Percentiles rank a stretch among this genome's conserved stretches.
Conservation (phyloP, 2,113 vertebrate genomes). For the Spermophilus dauricus region DNA sequence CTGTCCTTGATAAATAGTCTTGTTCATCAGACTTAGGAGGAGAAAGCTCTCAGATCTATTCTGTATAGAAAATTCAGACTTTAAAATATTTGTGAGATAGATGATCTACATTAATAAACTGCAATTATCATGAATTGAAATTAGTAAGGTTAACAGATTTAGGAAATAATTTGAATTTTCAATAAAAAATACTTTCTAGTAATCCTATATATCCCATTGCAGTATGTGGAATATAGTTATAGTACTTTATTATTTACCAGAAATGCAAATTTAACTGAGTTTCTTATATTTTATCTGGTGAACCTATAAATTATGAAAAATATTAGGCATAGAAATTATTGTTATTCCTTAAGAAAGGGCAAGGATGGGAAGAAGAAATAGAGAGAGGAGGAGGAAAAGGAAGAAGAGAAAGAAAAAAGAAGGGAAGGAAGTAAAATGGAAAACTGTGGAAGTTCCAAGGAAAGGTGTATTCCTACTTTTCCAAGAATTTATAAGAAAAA, state of each 20-base stretch:
- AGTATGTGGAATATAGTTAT: not conserved
- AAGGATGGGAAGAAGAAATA: not conserved
- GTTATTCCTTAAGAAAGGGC: not conserved
- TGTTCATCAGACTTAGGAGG: not conserved
- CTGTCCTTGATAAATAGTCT: not conserved
- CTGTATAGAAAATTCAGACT: slow-evolving; percentile 8
- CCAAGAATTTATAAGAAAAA: not conserved
- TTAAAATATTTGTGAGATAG: not conserved
- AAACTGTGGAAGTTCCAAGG: not conserved
- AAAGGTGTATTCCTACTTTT: not conserved
- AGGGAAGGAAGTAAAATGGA: not conserved
- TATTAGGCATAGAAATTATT: not conserved
- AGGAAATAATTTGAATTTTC: slow-evolving; percentile 53
- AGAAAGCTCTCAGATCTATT: not conserved
- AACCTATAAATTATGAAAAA: not conserved
- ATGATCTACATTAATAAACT: slow-evolving; percentile 5
- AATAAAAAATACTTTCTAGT: slow-evolving; percentile 35
- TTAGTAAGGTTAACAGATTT: not conserved
- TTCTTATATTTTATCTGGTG: not conserved
- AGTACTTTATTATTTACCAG: not conserved
- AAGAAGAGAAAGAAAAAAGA: not conserved
- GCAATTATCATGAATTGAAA: not conserved
- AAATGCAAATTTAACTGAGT: not conserved
- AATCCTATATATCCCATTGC: not conserved
- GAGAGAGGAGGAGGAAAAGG: not conserved